Evolutionary conservation across 2,113 vertebrate species (phyloP).

Genomic region (Solenodon paradoxus): DNA sequence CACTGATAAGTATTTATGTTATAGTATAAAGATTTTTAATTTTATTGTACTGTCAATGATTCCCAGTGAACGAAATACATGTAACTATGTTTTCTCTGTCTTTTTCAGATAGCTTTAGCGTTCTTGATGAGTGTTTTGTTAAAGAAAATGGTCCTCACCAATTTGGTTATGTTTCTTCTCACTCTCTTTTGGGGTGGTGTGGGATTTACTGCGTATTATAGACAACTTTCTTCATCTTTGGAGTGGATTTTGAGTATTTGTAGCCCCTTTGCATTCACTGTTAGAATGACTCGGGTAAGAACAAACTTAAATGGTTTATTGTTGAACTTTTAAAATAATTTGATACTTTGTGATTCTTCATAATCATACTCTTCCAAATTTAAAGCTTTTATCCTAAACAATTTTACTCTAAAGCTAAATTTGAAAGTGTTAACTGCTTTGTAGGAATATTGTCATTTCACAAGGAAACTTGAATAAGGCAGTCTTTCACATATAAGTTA

Average conservation of each 20-base stretch:
- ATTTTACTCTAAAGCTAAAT: not conserved
- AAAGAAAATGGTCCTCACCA: slow-evolving; percentile 86
- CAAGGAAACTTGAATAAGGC: not conserved
- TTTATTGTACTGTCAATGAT: not conserved
- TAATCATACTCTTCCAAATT: not conserved
- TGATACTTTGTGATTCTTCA: not conserved
- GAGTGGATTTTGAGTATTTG: slow-evolving; percentile 89
- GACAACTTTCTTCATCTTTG: slow-evolving; percentile 85
- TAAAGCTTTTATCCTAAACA: not conserved
- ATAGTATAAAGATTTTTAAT: not conserved
- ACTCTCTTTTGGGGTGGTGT: slow-evolving; percentile 88
- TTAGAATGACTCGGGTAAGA: slow-evolving; percentile 88
- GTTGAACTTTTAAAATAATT: not conserved
- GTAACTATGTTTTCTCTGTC: not conserved
- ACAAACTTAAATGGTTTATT: not conserved
- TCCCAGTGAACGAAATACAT: not conserved
- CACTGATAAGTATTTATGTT: not conserved
- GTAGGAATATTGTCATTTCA: not conserved
- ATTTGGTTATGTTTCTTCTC: slow-evolving; percentile 86
- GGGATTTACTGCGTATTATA: slow-evolving; percentile 86
- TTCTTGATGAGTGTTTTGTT: slow-evolving; percentile 92
- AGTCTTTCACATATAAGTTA: not conserved
- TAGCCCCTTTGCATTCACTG: slow-evolving; percentile 91
- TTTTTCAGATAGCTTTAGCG: slow-evolving; percentile 88
- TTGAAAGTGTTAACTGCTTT: not conserved